Conservation (phyloP, 2,113 vertebrate genomes). For the Plestiodon gilberti region DNA sequence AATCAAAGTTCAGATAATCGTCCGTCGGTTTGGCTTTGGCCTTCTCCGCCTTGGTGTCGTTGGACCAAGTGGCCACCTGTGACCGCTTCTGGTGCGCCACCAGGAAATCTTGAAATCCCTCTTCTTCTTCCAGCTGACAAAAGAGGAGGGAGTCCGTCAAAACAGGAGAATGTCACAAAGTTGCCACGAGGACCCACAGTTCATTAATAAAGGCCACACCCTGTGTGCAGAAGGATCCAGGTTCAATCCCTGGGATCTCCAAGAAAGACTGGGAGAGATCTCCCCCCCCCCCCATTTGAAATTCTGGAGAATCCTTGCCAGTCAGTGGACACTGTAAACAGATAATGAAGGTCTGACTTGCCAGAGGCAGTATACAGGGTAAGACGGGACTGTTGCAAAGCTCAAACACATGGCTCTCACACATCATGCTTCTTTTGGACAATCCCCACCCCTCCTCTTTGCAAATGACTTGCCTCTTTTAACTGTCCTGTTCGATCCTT, state of each 20-base stretch:
- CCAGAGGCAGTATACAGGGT: too few relatives aligned
- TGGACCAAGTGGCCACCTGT: slow-evolving; percentile 88
- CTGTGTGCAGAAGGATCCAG: too few relatives aligned
- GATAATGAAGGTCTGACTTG: too few relatives aligned
- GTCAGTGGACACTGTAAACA: too few relatives aligned
- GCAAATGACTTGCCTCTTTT: slow-evolving; percentile 79
- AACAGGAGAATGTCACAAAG: fast-evolving
- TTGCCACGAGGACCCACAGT: not conserved
- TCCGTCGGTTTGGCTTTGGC: slow-evolving; percentile 42
- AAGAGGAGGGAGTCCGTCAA: not conserved
- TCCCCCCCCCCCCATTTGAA: not conserved
- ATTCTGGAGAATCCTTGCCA: too few relatives aligned
- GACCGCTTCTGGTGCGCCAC: slow-evolving; percentile 88
- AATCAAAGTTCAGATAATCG: slow-evolving; percentile 98
- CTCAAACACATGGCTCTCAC: too few relatives aligned
- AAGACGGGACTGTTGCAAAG: too few relatives aligned
- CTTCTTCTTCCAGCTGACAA: slow-evolving; percentile 84
- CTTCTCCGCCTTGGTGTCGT: slow-evolving; percentile 76
- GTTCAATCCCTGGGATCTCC: not conserved
- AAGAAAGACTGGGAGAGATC: not conserved
- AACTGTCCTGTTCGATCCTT: slow-evolving; percentile 68
- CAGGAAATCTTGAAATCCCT: slow-evolving; percentile 91
- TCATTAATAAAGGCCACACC: not conserved
- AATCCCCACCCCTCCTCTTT: not conserved
- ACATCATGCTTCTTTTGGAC: not conserved